A percentile compares a stretch with the other conserved stretches of the same genome.
Evolutionary conservation across 2,113 vertebrate species (phyloP).

Genomic region (Pseudorectes ferrugineus): DNA sequence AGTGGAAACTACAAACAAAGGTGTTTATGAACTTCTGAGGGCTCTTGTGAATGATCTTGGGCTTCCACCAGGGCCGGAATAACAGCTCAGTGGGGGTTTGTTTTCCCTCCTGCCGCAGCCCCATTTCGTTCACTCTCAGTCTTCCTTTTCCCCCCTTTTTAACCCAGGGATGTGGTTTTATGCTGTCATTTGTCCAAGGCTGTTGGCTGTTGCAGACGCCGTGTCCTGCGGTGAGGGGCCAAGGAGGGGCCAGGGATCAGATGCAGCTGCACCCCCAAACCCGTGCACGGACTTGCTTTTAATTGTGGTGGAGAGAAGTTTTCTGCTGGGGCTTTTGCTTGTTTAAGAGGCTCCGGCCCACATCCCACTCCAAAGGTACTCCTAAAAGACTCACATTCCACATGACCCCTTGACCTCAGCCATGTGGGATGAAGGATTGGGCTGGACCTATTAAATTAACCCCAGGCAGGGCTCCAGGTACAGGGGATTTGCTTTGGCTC

Average conservation of each 20-base stretch:
- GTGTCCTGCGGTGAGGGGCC: rapidly evolving
- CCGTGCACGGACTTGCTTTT: rapidly evolving
- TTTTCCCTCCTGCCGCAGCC: neutral
- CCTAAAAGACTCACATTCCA: neutral
- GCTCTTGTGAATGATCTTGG: neutral
- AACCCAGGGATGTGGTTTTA: neutral
- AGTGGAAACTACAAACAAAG: slow-evolving; percentile 50
- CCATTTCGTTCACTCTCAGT: neutral
- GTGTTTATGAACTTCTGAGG: slow-evolving; percentile 53
- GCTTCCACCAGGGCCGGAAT: neutral
- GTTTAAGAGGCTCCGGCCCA: neutral
- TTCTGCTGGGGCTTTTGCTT: neutral
- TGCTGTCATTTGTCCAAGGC: neutral
- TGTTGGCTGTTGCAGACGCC: neutral
- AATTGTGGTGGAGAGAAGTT: neutral
- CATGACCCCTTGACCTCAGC: neutral
- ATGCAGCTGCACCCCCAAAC: neutral
- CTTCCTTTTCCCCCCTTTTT: neutral
- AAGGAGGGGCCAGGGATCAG: neutral
- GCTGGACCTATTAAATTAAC: neutral
- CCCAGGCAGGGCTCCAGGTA: neutral
- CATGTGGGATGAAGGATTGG: neutral
- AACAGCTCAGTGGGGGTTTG: neutral
- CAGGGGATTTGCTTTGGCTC: neutral
- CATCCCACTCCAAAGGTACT: neutral